These are phyloP conservation scores for Cryptocheilus praepositus DNA, from an alignment of 2,888 invertebrate species.

Conservation along the genomic window DNA sequence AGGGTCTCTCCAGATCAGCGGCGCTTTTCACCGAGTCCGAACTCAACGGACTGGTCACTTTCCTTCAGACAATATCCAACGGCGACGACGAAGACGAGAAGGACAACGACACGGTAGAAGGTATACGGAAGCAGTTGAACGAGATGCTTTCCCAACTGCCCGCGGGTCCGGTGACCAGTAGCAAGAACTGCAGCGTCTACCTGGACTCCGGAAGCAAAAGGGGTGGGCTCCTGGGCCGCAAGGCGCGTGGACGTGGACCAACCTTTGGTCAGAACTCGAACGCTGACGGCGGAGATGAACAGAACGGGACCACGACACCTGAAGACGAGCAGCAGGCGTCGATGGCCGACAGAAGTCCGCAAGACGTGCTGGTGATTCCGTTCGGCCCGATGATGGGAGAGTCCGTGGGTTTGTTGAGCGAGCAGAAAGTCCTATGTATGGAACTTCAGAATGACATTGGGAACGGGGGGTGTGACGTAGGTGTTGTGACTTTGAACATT, in stretches of 20 bases:
- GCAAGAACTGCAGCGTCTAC: slow-evolving; percentile 51
- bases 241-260: slow-evolving; percentile 47
- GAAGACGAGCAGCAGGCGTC: slow-evolving; percentile 60
- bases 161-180: slow-evolving; percentile 47
- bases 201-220: slow-evolving; percentile 67
- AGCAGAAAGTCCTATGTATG: slow-evolving; percentile 78
- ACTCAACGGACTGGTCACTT: slow-evolving; percentile 79
- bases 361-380: slow-evolving; percentile 83
- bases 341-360: slow-evolving; percentile 65
- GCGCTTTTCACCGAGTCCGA: slow-evolving; percentile 83
- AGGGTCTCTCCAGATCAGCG: slow-evolving; percentile 80
- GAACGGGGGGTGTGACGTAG: slow-evolving; percentile 26
- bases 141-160: slow-evolving; percentile 76
- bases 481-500: slow-evolving; percentile 63
- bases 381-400: slow-evolving; percentile 79
- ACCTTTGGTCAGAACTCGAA: slow-evolving; percentile 43
- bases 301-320: slow-evolving; percentile 54
- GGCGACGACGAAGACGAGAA: slow-evolving; percentile 60
- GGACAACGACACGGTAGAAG: slow-evolving; percentile 59
- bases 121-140: slow-evolving; percentile 75
- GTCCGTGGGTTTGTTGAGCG: slow-evolving; percentile 81
- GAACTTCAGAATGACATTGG: slow-evolving; percentile 63
- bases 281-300: slow-evolving; percentile 63
- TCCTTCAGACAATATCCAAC: slow-evolving; percentile 76
- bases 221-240: slow-evolving; percentile 65